These are phyloP conservation scores for Drosophila repleta DNA, from an alignment of 1,140 invertebrate species.

Conservation along the genomic window DNA sequence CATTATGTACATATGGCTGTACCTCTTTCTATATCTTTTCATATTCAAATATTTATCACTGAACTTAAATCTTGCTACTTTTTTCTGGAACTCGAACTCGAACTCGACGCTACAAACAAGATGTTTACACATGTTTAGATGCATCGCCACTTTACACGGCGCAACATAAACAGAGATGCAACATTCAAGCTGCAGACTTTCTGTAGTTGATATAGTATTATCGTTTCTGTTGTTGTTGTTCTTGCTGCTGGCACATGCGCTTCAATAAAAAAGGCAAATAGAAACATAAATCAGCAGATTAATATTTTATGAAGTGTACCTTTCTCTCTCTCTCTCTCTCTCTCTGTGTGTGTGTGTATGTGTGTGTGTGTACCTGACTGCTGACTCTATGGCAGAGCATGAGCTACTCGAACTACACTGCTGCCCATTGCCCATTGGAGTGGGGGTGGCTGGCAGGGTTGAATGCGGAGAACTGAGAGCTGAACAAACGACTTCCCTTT, in stretches of 20 bases:
- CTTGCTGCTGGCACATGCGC: slow-evolving; percentile 28
- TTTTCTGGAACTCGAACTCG: too few species aligned
- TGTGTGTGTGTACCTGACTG: slow-evolving; percentile 28
- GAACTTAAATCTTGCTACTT: slow-evolving; percentile 23
- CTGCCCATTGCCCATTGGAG: slow-evolving; percentile 42
- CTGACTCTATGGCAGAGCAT: slow-evolving; percentile 26
- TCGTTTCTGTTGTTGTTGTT: slow-evolving; percentile 6
- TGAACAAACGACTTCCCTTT: slow-evolving; percentile 81
- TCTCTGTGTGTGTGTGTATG: too few species aligned
- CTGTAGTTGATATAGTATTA: slow-evolving; percentile 7
- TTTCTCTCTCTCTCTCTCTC: too few species aligned
- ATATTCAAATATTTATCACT: slow-evolving; percentile 1
- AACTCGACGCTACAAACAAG: slow-evolving; percentile 15
- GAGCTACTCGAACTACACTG: slow-evolving; percentile 37
- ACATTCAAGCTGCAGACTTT: slow-evolving; percentile 2
- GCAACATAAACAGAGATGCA: slow-evolving; percentile 50
- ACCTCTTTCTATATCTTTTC: background rate
- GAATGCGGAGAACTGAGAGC: slow-evolving; percentile 22
- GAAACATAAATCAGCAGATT: slow-evolving; percentile 81
- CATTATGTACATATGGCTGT: background rate
- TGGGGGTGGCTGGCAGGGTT: slow-evolving; percentile 12
- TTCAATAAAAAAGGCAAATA: slow-evolving; percentile 79
- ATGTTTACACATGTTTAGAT: slow-evolving; percentile 53
- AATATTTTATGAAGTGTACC: slow-evolving; percentile 82
- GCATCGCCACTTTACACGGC: slow-evolving; percentile 38